Conservation (phyloP, 2,113 vertebrate species). For the Oplegnathus fasciatus region DNA sequence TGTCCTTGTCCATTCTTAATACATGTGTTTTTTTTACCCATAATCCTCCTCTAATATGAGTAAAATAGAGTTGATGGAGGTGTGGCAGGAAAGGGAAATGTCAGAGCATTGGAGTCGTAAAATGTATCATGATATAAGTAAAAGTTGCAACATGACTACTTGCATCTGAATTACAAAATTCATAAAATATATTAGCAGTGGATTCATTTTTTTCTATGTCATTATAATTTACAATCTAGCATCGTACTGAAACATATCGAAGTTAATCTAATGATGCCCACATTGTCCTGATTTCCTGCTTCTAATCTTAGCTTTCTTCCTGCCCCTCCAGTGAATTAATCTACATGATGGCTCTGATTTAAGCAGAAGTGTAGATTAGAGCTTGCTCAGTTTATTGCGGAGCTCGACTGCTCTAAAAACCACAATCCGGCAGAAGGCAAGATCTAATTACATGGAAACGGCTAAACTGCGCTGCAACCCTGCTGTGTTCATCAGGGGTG, state of each 20-base stretch:
- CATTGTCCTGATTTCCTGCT: conserved; percentile 74
- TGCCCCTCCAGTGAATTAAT: conserved; percentile 77
- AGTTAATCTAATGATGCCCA: conserved; percentile 48
- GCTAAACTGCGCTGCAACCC: conserved; percentile 60
- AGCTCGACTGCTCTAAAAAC: conserved; percentile 53
- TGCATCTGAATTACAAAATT: not conserved
- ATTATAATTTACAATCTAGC: not conserved
- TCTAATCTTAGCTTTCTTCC: conserved; percentile 79
- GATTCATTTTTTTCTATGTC: not conserved
- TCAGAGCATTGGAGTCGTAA: not conserved
- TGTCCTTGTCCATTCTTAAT: not conserved
- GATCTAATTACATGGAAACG: conserved; percentile 73
- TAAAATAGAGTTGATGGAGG: not conserved
- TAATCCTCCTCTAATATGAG: conserved; percentile 37
- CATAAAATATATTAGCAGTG: not conserved
- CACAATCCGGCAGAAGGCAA: conserved; percentile 65
- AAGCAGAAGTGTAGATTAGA: conserved; percentile 79
- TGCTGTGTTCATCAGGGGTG: conserved; percentile 62
- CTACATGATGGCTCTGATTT: conserved; percentile 71
- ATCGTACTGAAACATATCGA: not conserved
- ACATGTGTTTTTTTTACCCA: conserved; percentile 12
- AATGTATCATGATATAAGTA: not conserved
- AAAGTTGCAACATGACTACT: not conserved
- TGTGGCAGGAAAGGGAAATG: not conserved
- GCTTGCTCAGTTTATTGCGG: conserved; percentile 70